Conservation (phyloP, 30 jellyfish, hydroid and myxozoan genomes). For the Catostylus mosaicus region DNA sequence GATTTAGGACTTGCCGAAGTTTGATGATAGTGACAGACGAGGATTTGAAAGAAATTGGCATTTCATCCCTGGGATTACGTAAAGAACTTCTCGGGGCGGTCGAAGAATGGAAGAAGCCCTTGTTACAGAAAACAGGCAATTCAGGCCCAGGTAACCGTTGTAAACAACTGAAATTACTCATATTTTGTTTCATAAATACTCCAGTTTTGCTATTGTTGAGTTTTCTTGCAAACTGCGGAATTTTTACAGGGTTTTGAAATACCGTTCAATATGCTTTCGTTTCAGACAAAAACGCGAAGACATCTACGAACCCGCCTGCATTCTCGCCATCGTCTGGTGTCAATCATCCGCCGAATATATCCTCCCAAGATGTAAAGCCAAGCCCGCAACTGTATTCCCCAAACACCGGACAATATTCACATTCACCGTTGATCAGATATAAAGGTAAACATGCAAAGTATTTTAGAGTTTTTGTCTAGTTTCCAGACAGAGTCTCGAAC, state of each 20-base stretch:
- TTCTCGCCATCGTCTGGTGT: slow-evolving; percentile 5
- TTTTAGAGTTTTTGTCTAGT: not conserved
- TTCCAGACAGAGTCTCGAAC: not conserved
- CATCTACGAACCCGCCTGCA: slow-evolving; percentile 27
- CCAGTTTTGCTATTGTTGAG: not conserved
- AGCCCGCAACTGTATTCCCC: slow-evolving; percentile 47
- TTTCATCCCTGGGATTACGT: slow-evolving; percentile 73
- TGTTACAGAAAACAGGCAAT: slow-evolving; percentile 51
- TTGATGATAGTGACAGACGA: slow-evolving; percentile 69
- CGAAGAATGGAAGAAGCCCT: slow-evolving; percentile 80
- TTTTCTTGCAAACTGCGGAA: not conserved
- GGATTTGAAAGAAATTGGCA: slow-evolving; percentile 68
- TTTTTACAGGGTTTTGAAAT: not conserved
- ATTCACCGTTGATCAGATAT: slow-evolving; percentile 11
- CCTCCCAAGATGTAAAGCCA: slow-evolving; percentile 33
- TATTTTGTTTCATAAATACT: not conserved
- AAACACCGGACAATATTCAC: slow-evolving; percentile 14
- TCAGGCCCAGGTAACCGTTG: slow-evolving; percentile 58
- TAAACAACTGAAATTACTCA: not conserved
- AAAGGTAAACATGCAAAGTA: slow-evolving; percentile 13
- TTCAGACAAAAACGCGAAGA: slow-evolving; percentile 41
- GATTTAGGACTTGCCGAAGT: slow-evolving; percentile 76
- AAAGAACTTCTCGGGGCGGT: slow-evolving; percentile 84
- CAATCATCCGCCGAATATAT: slow-evolving; percentile 17
- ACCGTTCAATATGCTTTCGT: not conserved